Percentiles rank a stretch among this genome's conserved stretches.
These are phyloP conservation scores for Liasis olivaceus DNA, from an alignment of 2,797 vertebrate species.

Conservation along the genomic window DNA sequence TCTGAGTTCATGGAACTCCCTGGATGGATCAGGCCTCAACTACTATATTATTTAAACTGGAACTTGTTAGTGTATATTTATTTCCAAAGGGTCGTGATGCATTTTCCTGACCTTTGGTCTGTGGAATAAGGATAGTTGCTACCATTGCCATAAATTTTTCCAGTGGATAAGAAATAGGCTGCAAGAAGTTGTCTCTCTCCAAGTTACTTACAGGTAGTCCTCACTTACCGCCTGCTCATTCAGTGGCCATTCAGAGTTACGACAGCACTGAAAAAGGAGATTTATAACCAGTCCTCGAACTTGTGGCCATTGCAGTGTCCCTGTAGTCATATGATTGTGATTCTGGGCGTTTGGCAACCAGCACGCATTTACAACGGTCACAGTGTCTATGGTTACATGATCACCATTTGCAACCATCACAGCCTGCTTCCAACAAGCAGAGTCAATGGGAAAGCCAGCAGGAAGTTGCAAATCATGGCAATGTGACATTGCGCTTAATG, in stretches of 20 bases:
- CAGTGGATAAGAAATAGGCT: neutral
- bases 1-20: neutral
- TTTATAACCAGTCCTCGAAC: neutral
- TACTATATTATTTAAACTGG: neutral
- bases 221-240: neutral
- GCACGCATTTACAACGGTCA: neutral
- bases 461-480: neutral
- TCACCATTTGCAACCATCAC: neutral
- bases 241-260: neutral
- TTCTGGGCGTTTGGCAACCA: neutral
- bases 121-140: neutral
- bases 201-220: neutral
- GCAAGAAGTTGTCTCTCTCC: neutral
- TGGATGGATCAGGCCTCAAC: neutral
- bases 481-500: neutral
- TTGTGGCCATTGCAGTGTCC: neutral
- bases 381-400: neutral
- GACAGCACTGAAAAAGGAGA: neutral
- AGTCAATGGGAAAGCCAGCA: neutral
- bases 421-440: neutral
- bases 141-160: neutral
- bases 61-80: too few relatives aligned
- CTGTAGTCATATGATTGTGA: neutral
- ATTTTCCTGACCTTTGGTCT: neutral
- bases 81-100: neutral